Conservation (phyloP, 2,797 vertebrate genomes). For the Lemur catta region DNA sequence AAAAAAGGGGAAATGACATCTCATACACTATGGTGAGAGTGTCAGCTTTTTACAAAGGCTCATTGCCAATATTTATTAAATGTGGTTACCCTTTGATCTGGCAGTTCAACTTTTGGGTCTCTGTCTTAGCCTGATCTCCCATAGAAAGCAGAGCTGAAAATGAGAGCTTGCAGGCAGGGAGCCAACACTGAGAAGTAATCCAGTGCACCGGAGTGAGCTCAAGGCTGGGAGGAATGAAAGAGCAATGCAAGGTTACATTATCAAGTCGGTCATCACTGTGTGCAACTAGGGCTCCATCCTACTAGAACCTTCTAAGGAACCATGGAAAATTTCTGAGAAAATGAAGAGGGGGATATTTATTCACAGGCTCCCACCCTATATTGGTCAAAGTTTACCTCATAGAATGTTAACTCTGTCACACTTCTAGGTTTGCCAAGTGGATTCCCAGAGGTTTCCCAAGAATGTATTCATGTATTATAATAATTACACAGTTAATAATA, state of each 20-base stretch:
- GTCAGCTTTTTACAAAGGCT: neutral
- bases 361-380: neutral
- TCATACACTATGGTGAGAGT: neutral
- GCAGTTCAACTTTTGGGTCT: neutral
- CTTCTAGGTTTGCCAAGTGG: neutral
- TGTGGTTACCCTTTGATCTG: neutral
- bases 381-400: neutral
- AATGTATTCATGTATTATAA: neutral
- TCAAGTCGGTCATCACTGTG: neutral
- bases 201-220: neutral
- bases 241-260: neutral
- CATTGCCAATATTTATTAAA: neutral
- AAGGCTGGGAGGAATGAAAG: neutral
- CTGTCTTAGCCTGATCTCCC: neutral
- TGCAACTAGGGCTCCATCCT: neutral
- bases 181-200: neutral
- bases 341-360: neutral
- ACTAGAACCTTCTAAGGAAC: neutral
- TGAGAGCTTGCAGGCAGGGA: neutral
- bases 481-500: neutral
- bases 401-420: constrained; percentile 1
- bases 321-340: neutral
- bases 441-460: neutral
- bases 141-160: neutral
- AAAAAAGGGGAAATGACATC: neutral